These are phyloP conservation scores for Eulemur coronatus DNA, from an alignment of 2,797 vertebrate species.

Conservation along the genomic window DNA sequence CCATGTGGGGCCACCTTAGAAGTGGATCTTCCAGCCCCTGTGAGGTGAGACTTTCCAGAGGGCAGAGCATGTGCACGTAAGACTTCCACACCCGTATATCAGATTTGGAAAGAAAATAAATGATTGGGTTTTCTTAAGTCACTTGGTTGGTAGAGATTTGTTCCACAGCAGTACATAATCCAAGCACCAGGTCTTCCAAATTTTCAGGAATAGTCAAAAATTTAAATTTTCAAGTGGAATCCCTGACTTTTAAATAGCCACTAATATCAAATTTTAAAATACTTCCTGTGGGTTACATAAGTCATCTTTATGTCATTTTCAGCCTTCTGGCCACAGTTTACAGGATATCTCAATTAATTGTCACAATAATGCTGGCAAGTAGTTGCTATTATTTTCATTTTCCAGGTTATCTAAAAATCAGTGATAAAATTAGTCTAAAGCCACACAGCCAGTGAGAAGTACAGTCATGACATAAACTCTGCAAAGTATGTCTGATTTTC, in stretches of 20 bases:
- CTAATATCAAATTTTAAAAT: slow-evolving; percentile 7
- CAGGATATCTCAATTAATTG: neutral
- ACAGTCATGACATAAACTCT: neutral
- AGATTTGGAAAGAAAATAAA: neutral
- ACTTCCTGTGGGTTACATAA: neutral
- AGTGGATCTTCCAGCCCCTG: neutral
- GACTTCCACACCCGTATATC: neutral
- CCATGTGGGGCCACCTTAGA: no score
- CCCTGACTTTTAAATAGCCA: neutral
- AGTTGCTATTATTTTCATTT: neutral
- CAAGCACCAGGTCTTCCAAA: neutral
- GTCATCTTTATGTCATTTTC: neutral
- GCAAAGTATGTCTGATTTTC: neutral
- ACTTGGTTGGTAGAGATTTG: neutral
- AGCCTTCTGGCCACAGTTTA: neutral
- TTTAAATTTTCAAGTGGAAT: neutral
- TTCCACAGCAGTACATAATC: neutral
- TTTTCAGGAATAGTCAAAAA: neutral
- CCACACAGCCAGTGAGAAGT: neutral
- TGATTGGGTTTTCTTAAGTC: neutral
- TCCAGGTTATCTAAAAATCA: neutral
- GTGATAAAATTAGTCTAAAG: neutral
- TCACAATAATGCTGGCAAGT: neutral
- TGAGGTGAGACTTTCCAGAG: neutral
- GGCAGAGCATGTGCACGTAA: neutral